A percentile compares a stretch with the other conserved stretches of the same genome.
phyloP scores from a whole-genome alignment of 30 jellyfish, hydroid and myxozoan species.

The Clytia hemisphaerica region DNA sequence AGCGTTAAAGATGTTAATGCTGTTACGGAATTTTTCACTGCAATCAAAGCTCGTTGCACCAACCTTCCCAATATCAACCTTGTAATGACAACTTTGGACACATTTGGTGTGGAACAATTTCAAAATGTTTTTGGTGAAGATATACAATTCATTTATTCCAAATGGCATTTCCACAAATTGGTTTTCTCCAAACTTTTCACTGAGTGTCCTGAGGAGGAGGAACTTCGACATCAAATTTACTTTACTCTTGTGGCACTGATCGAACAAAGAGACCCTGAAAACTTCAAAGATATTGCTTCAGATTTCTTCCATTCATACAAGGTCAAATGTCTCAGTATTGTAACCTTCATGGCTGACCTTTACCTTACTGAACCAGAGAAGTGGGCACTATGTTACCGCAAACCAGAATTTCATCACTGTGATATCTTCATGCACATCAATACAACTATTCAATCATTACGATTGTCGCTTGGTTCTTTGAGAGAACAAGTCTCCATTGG shows the following conservation, averaged over 20 bases:
- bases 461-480: no score
- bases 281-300: slow-evolving; percentile 33
- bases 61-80: neutral
- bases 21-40: slow-evolving; percentile 16
- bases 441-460: slow-evolving; percentile 16
- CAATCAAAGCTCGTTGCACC: neutral
- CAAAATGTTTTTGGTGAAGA: slow-evolving; percentile 46
- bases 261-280: slow-evolving; percentile 27
- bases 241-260: slow-evolving; percentile 25
- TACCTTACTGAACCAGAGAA: slow-evolving; percentile 37
- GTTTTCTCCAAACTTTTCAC: slow-evolving; percentile 22
- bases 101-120: slow-evolving; percentile 20
- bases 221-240: slow-evolving; percentile 27
- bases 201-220: slow-evolving; percentile 32
- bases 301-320: slow-evolving; percentile 7
- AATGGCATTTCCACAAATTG: slow-evolving; percentile 48
- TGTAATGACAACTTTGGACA: slow-evolving; percentile 32
- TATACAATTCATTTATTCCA: slow-evolving; percentile 17
- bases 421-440: slow-evolving; percentile 31
- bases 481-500: no score
- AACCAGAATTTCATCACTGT: slow-evolving; percentile 32
- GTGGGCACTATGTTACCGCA: slow-evolving; percentile 43
- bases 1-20: slow-evolving; percentile 24
- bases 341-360: slow-evolving; percentile 4
- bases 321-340: slow-evolving; percentile 13